phyloP scores from a whole-genome alignment of 2,888 invertebrate species.

The Caenorhabditis angaria region DNA sequence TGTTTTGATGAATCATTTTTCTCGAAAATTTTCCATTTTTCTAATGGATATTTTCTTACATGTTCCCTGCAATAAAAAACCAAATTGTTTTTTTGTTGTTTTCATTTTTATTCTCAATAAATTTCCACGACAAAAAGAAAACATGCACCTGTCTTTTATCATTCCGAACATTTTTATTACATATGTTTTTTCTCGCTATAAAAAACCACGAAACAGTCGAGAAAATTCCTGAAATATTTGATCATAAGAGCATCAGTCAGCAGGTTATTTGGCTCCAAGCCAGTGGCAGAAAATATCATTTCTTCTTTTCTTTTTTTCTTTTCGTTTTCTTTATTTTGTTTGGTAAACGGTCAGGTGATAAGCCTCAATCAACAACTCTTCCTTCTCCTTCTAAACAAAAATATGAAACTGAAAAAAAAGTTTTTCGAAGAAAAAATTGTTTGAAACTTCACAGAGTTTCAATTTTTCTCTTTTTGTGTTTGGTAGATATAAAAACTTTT shows the following conservation, averaged over 20 bases:
- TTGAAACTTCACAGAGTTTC: too few relatives aligned
- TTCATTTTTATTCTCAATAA: neutral
- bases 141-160: too few relatives aligned
- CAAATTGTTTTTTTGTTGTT: neutral
- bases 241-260: conserved; percentile 4
- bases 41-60: neutral
- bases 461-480: too few relatives aligned
- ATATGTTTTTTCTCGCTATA: conserved; percentile 5
- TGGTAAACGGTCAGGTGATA: neutral
- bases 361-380: neutral
- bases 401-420: too few relatives aligned
- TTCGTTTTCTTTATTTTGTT: conserved; percentile 5
- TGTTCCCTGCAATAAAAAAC: neutral
- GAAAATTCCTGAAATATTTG: neutral
- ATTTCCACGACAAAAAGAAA: too few relatives aligned
- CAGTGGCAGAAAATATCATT: neutral
- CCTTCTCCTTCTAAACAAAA: neutral
- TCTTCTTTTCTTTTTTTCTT: neutral
- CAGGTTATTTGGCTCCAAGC: neutral
- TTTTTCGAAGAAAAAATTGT: too few relatives aligned
- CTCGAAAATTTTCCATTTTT: neutral
- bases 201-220: neutral
- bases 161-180: neutral
- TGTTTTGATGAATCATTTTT: neutral
- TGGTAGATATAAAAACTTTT: too few relatives aligned